phyloP scores from a whole-genome alignment of 92 coral and sea anemone species.

The Porites lobata region DNA sequence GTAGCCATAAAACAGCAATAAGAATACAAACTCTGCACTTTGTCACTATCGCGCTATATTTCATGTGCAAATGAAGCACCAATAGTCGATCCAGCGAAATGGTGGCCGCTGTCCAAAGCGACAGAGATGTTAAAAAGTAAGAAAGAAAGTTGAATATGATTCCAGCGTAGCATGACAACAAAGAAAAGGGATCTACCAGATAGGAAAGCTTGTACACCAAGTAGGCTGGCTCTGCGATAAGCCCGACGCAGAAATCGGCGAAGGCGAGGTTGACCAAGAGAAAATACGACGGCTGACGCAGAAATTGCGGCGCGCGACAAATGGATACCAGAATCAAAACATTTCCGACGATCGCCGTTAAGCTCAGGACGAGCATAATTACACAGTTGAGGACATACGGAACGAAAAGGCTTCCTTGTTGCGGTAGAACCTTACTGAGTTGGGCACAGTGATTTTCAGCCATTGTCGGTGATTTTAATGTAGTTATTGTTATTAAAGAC shows the following conservation, averaged over 20 bases:
- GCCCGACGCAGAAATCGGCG: constrained; percentile 51
- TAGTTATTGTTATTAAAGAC: neutral
- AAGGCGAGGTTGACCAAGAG: constrained; percentile 35
- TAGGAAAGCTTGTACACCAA: constrained; percentile 36
- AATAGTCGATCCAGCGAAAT: constrained; percentile 53
- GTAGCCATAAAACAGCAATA: constrained; percentile 2
- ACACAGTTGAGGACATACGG: constrained; percentile 37
- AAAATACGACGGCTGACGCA: constrained; percentile 47
- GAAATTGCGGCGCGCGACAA: constrained; percentile 39
- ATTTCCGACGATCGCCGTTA: constrained; percentile 34
- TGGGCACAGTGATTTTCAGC: neutral
- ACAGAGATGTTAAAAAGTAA: constrained; percentile 14
- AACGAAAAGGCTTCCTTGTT: constrained; percentile 16
- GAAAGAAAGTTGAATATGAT: constrained; percentile 27
- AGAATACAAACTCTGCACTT: constrained; percentile 11
- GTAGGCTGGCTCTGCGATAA: constrained; percentile 36
- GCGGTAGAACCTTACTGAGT: constrained; percentile 32
- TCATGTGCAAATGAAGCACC: constrained; percentile 56
- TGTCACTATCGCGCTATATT: constrained; percentile 41
- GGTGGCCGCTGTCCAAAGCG: constrained; percentile 46
- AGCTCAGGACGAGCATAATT: constrained; percentile 32
- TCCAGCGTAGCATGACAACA: constrained; percentile 34
- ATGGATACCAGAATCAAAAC: constrained; percentile 41
- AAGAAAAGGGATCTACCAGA: constrained; percentile 28
- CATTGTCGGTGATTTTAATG: neutral